A percentile compares a stretch with the other conserved stretches of the same genome.
These are phyloP conservation scores for Capromys pilorides DNA, from an alignment of 2,797 vertebrate genomes.

Conservation along the genomic window DNA sequence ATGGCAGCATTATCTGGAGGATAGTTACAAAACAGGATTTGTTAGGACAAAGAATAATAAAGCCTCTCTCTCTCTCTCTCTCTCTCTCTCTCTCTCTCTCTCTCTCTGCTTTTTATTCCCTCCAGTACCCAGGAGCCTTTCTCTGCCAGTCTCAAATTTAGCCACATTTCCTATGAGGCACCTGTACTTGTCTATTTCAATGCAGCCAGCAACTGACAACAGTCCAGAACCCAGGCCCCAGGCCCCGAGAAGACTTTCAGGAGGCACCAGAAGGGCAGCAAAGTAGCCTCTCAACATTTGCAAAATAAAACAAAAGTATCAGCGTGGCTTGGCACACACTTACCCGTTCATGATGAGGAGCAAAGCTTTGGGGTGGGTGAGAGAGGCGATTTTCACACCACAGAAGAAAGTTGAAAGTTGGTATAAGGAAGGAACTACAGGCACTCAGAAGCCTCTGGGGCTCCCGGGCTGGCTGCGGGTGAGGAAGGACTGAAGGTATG, in stretches of 20 bases:
- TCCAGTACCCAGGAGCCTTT: slow-evolving; percentile 67
- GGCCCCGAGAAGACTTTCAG: slow-evolving; percentile 24
- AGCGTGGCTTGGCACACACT: slow-evolving; percentile 88
- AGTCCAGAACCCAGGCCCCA: neutral
- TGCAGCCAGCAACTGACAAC: slow-evolving; percentile 55
- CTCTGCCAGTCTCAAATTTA: slow-evolving; percentile 69
- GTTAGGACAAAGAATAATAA: slow-evolving; percentile 83
- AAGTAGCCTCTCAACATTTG: slow-evolving; percentile 66
- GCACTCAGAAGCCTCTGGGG: slow-evolving; percentile 83
- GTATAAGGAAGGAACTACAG: slow-evolving; percentile 78
- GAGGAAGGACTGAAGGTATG: slow-evolving; percentile 95
- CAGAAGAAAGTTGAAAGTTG: slow-evolving; percentile 86
- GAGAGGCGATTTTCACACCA: slow-evolving; percentile 83
- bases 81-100: neutral
- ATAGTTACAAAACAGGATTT: slow-evolving; percentile 87
- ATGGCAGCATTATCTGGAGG: slow-evolving; percentile 86
- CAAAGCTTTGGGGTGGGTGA: slow-evolving; percentile 80
- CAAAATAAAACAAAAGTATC: slow-evolving; percentile 83
- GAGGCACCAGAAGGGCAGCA: slow-evolving; percentile 36
- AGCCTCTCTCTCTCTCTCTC: slow-evolving; percentile 63
- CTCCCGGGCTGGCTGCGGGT: slow-evolving; percentile 86
- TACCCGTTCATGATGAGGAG: slow-evolving; percentile 90
- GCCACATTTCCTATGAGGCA: slow-evolving; percentile 77
- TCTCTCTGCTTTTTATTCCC: neutral
- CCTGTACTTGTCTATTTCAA: slow-evolving; percentile 81